A percentile compares a stretch with the other conserved stretches of the same genome.
Conservation (phyloP, 2,888 invertebrate species). For the Eucriotettix oculatus region DNA sequence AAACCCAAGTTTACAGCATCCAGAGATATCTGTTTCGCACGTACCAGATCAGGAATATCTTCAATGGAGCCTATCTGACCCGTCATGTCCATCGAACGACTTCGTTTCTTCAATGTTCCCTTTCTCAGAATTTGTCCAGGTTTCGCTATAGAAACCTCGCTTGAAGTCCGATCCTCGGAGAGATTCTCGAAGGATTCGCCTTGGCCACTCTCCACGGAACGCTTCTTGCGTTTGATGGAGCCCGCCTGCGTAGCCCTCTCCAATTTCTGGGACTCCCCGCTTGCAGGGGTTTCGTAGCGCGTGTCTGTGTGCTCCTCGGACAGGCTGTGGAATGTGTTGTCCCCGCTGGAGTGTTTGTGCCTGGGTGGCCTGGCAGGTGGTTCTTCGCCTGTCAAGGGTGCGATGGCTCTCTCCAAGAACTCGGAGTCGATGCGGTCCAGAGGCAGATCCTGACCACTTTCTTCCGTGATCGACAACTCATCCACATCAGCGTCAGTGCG, state of each 20-base stretch:
- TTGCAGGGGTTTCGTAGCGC: constrained; percentile 18
- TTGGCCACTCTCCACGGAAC: constrained; percentile 9
- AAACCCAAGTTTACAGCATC: not conserved
- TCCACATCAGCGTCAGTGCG: constrained; percentile 76
- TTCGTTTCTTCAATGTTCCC: constrained; percentile 1
- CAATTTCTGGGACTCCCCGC: constrained; percentile 7
- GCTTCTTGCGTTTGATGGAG: constrained; percentile 3
- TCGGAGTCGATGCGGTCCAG: constrained; percentile 29
- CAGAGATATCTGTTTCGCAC: not conserved
- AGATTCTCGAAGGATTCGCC: constrained; percentile 29
- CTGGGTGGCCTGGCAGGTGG: constrained; percentile 22
- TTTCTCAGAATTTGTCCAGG: not conserved
- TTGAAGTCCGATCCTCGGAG: not conserved
- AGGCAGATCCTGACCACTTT: constrained; percentile 27
- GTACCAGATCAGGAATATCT: not conserved
- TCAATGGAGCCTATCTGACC: not conserved
- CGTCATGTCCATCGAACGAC: not conserved
- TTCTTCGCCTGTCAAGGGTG: constrained; percentile 25
- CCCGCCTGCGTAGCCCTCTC: constrained; percentile 5
- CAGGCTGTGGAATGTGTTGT: constrained; percentile 22
- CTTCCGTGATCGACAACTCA: constrained; percentile 66
- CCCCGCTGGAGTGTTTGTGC: constrained; percentile 12
- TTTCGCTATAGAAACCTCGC: not conserved
- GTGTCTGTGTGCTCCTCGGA: constrained; percentile 32
- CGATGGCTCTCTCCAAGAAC: constrained; percentile 20